phyloP scores from a whole-genome alignment of 2,888 invertebrate genomes.

The Leptinotarsa rubiginosa region DNA sequence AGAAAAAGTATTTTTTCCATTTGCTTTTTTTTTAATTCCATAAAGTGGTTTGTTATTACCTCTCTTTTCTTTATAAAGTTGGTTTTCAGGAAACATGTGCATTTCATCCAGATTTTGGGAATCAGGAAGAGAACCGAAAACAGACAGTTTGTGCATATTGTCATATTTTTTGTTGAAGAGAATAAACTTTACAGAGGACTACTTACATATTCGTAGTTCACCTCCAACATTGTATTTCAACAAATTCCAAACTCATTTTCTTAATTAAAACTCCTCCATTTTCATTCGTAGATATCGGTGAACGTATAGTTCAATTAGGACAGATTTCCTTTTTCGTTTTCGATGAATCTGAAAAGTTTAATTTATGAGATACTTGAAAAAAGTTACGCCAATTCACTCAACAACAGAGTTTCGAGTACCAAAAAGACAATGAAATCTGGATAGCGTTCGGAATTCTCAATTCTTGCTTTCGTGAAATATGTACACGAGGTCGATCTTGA shows the following conservation, averaged over 20 bases:
- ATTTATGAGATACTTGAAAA: constrained; percentile 32
- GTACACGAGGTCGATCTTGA: constrained; percentile 17
- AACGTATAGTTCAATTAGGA: constrained; percentile 31
- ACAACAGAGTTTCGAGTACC: constrained; percentile 17
- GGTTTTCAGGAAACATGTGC: too few relatives aligned
- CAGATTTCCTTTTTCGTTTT: constrained; percentile 29
- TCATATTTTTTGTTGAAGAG: too few relatives aligned
- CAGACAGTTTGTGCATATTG: too few relatives aligned
- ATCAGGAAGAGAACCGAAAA: too few relatives aligned
- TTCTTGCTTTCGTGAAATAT: constrained; percentile 15
- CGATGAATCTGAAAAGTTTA: constrained; percentile 31
- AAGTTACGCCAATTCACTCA: constrained; percentile 21
- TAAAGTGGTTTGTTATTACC: too few relatives aligned
- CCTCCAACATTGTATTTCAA: too few relatives aligned
- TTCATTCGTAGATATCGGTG: constrained; percentile 20
- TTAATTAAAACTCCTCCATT: constrained; percentile 35
- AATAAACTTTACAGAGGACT: too few relatives aligned
- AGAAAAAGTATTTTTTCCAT: too few relatives aligned
- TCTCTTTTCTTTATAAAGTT: too few relatives aligned
- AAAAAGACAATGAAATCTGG: constrained; percentile 12
- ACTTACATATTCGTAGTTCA: too few relatives aligned
- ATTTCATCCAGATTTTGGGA: too few relatives aligned
- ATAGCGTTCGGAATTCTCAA: constrained; percentile 13
- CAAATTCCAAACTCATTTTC: constrained; percentile 22
- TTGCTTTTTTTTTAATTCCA: too few relatives aligned